These are phyloP conservation scores for Periparus ater DNA, from an alignment of 2,797 vertebrate species.

Conservation along the genomic window DNA sequence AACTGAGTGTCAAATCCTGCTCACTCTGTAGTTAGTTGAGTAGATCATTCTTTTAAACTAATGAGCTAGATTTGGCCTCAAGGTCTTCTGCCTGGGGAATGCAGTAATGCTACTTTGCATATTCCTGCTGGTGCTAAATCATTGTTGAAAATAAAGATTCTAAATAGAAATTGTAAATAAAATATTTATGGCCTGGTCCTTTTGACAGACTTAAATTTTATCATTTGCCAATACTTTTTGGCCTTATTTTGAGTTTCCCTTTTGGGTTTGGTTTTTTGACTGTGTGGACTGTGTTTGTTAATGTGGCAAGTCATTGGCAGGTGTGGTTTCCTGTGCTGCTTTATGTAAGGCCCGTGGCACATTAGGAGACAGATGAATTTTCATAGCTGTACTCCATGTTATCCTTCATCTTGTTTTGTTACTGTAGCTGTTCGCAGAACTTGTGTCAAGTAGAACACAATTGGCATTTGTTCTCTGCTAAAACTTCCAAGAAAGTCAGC, in stretches of 20 bases:
- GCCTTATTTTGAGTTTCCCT: constrained; percentile 10
- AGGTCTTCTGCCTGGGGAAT: neutral
- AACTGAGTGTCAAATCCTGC: neutral
- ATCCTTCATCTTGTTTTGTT: neutral
- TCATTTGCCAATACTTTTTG: neutral
- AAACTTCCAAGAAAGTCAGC: neutral
- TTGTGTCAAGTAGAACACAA: neutral
- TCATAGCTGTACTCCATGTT: neutral
- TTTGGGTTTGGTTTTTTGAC: neutral
- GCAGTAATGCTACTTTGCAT: neutral
- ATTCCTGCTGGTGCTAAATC: constrained; percentile 50
- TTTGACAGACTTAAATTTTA: neutral
- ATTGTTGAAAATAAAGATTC: neutral
- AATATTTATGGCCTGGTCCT: constrained; percentile 37
- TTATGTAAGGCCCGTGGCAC: neutral
- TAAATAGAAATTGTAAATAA: constrained; percentile 45
- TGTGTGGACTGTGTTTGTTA: neutral
- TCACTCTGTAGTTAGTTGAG: neutral
- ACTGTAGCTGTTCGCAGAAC: neutral
- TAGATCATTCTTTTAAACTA: neutral
- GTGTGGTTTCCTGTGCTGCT: constrained; percentile 11
- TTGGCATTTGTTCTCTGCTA: neutral
- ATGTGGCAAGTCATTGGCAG: neutral
- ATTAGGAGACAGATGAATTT: neutral
- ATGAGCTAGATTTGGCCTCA: neutral